Base-by-base conservation (phyloP, 35 echinoderm and acorn worm species). In the Apostichopus japonicus region DNA sequence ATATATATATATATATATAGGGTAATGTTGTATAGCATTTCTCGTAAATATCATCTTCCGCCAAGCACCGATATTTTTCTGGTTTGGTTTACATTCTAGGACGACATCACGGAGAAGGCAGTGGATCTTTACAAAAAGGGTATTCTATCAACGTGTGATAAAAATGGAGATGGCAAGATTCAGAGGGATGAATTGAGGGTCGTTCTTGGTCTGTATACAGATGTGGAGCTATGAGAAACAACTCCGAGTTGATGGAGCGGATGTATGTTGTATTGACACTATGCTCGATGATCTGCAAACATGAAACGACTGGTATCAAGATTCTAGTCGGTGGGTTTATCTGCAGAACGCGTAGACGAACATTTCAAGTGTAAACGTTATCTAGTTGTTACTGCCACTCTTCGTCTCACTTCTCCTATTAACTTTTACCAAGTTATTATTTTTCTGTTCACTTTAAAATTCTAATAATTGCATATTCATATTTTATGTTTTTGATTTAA, bases 111-210 rank as follows among this genome's bases (percentile, higher is more conserved):
- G 15, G 63, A 78, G 52, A 52, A 54, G 9, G 86, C 91, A 78
- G 70, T 94, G 10, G 93, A 94, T 22, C 71, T 94, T 10, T 94
- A 90, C 79, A 94, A 91, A 65, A 94, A 86, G 52, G 88, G 93
- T 33, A 94, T 94, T 61, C 62, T 94, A 16, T 21, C 79, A 23
- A 94, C 54, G 23, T 94, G 87, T 86, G 93, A 94, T 53, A 94
- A 90, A 58, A 94, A 94, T 54, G 78, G 87, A 22, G 93, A 94
- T 58, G 93, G 93, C 10, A 94, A 94, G 73, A 94, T 94, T 83
- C 93, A 94, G 52, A 90, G 58, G 19, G 88, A 81, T 25, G 93
- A 94, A 84, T 9, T 94, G 67, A 65, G 65, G 23, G 19, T 91
- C 27, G 88, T 90, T 56, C 93, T 94, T 24, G 93, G 93, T 27